phyloP scores from a whole-genome alignment of 2,797 vertebrate genomes.

The Tokudaia muenninki region DNA sequence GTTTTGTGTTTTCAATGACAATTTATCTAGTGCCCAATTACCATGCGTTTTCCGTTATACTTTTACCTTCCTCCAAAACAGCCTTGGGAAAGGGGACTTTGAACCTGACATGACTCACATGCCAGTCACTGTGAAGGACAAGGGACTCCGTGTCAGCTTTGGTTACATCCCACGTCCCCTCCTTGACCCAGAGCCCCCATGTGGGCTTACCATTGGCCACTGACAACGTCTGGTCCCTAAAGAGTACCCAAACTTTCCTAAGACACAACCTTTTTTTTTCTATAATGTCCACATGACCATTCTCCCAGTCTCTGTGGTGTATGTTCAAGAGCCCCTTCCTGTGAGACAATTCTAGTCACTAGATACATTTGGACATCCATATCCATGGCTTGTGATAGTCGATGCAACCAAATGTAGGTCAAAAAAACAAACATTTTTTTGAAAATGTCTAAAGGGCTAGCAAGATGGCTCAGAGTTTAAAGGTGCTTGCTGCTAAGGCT shows the following conservation, averaged over 20 bases:
- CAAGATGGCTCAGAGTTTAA: not conserved
- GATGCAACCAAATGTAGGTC: not conserved
- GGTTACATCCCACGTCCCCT: not conserved
- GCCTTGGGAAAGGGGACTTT: not conserved
- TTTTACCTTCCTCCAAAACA: not conserved
- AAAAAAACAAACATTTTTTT: not conserved
- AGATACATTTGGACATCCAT: not conserved
- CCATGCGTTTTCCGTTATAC: not conserved
- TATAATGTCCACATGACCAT: not conserved
- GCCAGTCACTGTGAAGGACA: not conserved
- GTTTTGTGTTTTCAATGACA: slow-evolving; percentile 40
- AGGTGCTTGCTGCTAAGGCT: not conserved
- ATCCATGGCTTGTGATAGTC: not conserved
- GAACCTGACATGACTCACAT: not conserved
- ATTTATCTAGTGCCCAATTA: not conserved
- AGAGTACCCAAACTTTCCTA: not conserved
- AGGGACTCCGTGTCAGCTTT: not conserved
- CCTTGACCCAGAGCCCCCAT: not conserved
- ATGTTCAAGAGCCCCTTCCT: not conserved
- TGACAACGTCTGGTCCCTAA: not conserved
- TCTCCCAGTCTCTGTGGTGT: not conserved
- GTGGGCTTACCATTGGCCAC: not conserved
- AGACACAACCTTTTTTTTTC: not conserved
- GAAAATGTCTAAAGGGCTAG: not conserved
- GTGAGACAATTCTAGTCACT: not conserved